Base-by-base conservation (phyloP, 2,888 invertebrate genomes). In the Cerceris ruficornis region DNA sequence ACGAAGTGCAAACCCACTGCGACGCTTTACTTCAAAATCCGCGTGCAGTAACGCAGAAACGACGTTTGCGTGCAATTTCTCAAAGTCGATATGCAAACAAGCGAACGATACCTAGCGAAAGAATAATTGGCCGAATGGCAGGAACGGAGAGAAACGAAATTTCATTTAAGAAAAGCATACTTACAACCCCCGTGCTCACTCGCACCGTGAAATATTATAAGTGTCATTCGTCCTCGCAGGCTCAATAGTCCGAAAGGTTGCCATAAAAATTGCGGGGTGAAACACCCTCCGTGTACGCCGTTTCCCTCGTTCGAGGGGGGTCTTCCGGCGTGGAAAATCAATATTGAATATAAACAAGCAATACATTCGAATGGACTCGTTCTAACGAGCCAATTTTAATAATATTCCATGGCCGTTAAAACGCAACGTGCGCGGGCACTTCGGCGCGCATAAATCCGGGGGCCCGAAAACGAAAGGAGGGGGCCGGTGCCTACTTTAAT, bases 261-360 rank as follows among this genome's bases (percentile, higher is more conserved):
- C 68, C 65, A 61, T 69, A 79, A 82, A 78, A 73, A 70, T 28
- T 81, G 74, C 43, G 55, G 55, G 62, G 28, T 55, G 64, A 46
- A 58, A 15, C 49, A 73, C 62, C 71, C 60, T 49, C 54, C 41
- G 41, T 41, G 55, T 13, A 13, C 41, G 54, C 49, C 42, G n/a
- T 39, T 46, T 14, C 67, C 49, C 61, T 71, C 66, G 28, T 60
- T 14, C 54, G 7, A 14, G 69, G 62, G 55, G 17, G 58, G 41
- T n/a, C 14, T 41, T 28, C 7, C 42, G 14, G 11, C 9, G 42
- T 14, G 57, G 69, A 71, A 70, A 77, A 71, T 83, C 73, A 73
- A 80, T 83, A 75, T 62, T 54, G 68, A 75, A 58, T 73, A 75
- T 73, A 83, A 83, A 83, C 73, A 64, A 59, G 66, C 60, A 49